These are phyloP conservation scores for Dipodomys spectabilis DNA, from an alignment of 2,113 vertebrate species.

Conservation along the genomic window DNA sequence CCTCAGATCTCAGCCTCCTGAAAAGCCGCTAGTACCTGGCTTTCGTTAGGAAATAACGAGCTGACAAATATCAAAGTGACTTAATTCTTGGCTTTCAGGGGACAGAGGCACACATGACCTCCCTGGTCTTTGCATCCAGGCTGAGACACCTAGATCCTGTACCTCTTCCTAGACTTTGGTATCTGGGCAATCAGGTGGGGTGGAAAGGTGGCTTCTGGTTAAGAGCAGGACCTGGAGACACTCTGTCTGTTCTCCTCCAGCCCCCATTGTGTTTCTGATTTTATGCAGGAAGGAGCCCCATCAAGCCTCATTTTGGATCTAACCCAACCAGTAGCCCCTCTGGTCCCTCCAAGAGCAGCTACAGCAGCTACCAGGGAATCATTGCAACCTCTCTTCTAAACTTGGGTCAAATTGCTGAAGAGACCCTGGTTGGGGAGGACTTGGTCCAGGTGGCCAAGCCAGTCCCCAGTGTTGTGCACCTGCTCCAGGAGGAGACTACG, in stretches of 20 bases:
- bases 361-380: slow-evolving; percentile 90
- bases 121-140: not conserved
- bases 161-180: accelerated
- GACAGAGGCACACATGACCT: not conserved
- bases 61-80: not conserved
- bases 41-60: not conserved
- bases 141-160: accelerated
- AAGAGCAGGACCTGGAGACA: not conserved
- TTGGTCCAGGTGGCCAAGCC: slow-evolving; percentile 80
- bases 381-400: slow-evolving; percentile 94
- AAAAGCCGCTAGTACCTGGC: not conserved
- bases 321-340: slow-evolving; percentile 62
- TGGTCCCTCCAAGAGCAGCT: slow-evolving; percentile 85
- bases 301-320: slow-evolving; percentile 77
- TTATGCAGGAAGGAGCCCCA: slow-evolving; percentile 82
- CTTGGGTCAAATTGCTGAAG: slow-evolving; percentile 89
- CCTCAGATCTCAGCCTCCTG: too few relatives aligned
- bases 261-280: not conserved
- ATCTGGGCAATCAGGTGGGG: not conserved
- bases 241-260: accelerated
- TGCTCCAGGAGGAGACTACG: slow-evolving; percentile 82
- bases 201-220: not conserved
- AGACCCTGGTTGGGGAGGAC: slow-evolving; percentile 82
- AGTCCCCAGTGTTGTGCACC: slow-evolving; percentile 28
- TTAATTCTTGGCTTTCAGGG: not conserved